Base-by-base conservation (phyloP, 2,113 vertebrate genomes). In the Okapia johnstoni region DNA sequence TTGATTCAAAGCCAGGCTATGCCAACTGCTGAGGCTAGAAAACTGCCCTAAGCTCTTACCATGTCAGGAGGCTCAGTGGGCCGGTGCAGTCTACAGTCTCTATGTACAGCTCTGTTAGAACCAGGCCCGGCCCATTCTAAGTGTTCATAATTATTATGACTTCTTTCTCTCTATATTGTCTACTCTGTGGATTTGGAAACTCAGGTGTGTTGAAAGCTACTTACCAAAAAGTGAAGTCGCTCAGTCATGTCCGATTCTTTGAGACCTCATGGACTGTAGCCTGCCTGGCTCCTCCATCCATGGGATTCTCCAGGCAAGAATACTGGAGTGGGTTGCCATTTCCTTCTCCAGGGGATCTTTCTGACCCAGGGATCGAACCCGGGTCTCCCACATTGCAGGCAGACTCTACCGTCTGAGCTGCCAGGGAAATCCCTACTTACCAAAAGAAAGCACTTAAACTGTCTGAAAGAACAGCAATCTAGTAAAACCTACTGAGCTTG, bases 381-480 rank as follows among this genome's bases (percentile, higher is more conserved):
- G 5, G 19, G 66, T 40, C n/a, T 70, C 10, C 66, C n/a, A 70
- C 66, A 23, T 23, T 40, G 66, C 19, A 70, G n/a, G 66, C 19
- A 70, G 66, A 70, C n/a, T 70, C n/a, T 23, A 70, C 66, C 5
- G 0, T 70, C n/a, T 70, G 66, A 23, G 66, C 66, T 70, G 66
- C 66, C n/a, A 70, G 66, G 19, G 66, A 40, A 70, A 70, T 40
- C n/a, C 66, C 4, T 88, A 55, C 23, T 57, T 90, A 40, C 70
- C 80, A 81, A 88, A 96, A 85, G 16, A 83, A 57, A 93, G 19
- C 48, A 90, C 25, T 95, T 94, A 60, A 25, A 90, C 66, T 46
- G 80, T 25, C 52, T 80, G 26, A 98, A 97, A 92, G 55, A 52
- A 95, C 92, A 95, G 73, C 48, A 66, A 77, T 77, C 80, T 85